Conservation (phyloP, 2,113 vertebrate species). For the Nematolebias whitei region DNA sequence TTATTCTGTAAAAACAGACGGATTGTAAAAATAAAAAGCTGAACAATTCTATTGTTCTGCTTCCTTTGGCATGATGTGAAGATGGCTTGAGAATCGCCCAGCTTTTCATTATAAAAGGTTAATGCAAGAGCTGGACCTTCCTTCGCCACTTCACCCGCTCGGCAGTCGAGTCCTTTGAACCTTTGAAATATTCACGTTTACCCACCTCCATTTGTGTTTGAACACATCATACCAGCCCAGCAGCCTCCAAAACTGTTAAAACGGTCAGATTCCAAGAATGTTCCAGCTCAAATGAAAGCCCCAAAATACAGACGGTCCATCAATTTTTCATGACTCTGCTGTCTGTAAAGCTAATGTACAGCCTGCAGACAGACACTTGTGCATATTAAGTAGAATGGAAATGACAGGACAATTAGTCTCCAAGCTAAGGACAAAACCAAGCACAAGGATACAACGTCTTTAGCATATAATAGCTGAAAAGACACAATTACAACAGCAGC, state of each 20-base stretch:
- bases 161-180: constrained; percentile 36
- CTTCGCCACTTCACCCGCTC: constrained; percentile 29
- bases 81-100: constrained; percentile 37
- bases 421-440: constrained; percentile 49
- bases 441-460: constrained; percentile 24
- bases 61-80: constrained; percentile 30
- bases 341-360: constrained; percentile 61
- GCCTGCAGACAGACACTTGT: constrained; percentile 61
- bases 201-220: constrained; percentile 6
- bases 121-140: constrained; percentile 64
- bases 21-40: not conserved
- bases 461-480: constrained; percentile 18
- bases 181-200: constrained; percentile 44
- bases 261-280: constrained; percentile 35
- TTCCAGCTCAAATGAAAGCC: constrained; percentile 38
- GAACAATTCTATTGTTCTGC: constrained; percentile 8
- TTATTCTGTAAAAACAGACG: not conserved
- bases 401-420: constrained; percentile 69
- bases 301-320: constrained; percentile 62
- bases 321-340: constrained; percentile 68
- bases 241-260: constrained; percentile 37
- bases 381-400: constrained; percentile 66
- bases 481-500: constrained; percentile 11
- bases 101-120: constrained; percentile 63
- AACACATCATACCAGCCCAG: constrained; percentile 26